Conservation (phyloP, 2,797 vertebrate species). For the Cyclura pinguis region DNA sequence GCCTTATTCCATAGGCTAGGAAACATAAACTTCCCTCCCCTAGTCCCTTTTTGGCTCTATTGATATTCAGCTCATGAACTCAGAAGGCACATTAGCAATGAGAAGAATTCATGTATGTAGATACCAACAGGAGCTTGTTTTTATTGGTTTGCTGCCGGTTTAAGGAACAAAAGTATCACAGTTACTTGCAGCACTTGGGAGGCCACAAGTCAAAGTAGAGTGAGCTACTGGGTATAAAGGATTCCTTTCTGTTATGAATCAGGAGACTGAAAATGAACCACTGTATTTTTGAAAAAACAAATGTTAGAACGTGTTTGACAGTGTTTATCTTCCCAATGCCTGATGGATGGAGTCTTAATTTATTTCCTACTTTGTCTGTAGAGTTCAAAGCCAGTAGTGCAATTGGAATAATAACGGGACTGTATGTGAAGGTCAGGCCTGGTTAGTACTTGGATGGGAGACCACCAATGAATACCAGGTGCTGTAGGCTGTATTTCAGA, state of each 20-base stretch:
- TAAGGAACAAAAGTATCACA: slow-evolving; percentile 80
- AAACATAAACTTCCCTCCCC: slow-evolving; percentile 66
- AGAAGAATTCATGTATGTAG: slow-evolving; percentile 72
- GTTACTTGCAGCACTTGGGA: slow-evolving; percentile 78
- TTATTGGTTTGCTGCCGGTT: slow-evolving; percentile 76
- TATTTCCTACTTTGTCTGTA: slow-evolving; percentile 57
- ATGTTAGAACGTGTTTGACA: slow-evolving; percentile 8
- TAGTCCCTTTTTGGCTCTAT: slow-evolving; percentile 59
- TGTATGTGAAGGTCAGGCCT: neutral
- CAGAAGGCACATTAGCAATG: slow-evolving; percentile 67
- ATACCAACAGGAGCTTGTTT: slow-evolving; percentile 76
- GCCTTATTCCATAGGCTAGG: slow-evolving; percentile 76
- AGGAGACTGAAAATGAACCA: slow-evolving; percentile 66
- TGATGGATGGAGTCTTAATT: slow-evolving; percentile 57
- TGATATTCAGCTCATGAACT: slow-evolving; percentile 65
- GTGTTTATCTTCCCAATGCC: slow-evolving; percentile 56
- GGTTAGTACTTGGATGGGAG: no score
- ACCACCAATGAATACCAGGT: no score
- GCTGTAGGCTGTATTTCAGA: no score
- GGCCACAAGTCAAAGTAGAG: slow-evolving; percentile 55
- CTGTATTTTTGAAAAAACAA: slow-evolving; percentile 39
- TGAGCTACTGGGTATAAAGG: slow-evolving; percentile 62
- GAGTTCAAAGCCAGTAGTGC: slow-evolving; percentile 35
- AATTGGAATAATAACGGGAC: slow-evolving; percentile 45
- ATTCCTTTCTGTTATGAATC: slow-evolving; percentile 74